Evolutionary conservation across 2,797 vertebrate species (phyloP), one percentile per base, ranked within the genome.

Genomic region (Okamejei kenojei): DNA sequence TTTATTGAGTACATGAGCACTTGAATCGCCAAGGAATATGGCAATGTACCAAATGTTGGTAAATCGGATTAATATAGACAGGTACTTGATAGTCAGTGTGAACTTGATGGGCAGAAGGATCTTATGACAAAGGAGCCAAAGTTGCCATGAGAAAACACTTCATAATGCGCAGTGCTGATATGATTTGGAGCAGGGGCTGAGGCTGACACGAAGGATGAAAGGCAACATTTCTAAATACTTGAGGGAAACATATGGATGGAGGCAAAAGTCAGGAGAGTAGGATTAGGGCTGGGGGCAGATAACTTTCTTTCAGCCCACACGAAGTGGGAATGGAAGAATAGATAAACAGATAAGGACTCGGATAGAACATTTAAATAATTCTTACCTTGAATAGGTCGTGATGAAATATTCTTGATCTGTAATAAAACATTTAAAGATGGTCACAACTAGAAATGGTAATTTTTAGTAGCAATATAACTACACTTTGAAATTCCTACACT

Each of bases 391-490:
- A 93, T 82, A 93, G 95, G 95, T 93, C 93, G 95, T 81, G 94
- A 90, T 76, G 95, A 95, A 73, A 97, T 74, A 58, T 94, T 95
- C 68, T 94, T 96, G 94, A 96, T 96, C 96, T 97, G 95, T 54
- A 95, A 95, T 76, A 94, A 94, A 93, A 1, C 84, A 93, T 79
- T n/a, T 23, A 38, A 61, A 63, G 38, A 6, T 26, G 65, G 45
- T 76, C 90, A 76, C 9, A 4, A 92, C 71, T 17, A 29, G 73
- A 6, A 26, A 15, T 92, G 65, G n/a, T n/a, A 45, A 58, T 74
- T n/a, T 35, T 90, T 11, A 73, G 21, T 91, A 84, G 29, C 26
- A n/a, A 68, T 32, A 68, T 32, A 88, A 10, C n/a, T 68, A 2
- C 82, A 63, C 84, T 35, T 68, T 35, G 61, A 10, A 32, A 35